Evolutionary conservation across 2,113 vertebrate genomes (phyloP), one percentile per base, ranked within the genome.

Genomic region (Marmota flaviventris): DNA sequence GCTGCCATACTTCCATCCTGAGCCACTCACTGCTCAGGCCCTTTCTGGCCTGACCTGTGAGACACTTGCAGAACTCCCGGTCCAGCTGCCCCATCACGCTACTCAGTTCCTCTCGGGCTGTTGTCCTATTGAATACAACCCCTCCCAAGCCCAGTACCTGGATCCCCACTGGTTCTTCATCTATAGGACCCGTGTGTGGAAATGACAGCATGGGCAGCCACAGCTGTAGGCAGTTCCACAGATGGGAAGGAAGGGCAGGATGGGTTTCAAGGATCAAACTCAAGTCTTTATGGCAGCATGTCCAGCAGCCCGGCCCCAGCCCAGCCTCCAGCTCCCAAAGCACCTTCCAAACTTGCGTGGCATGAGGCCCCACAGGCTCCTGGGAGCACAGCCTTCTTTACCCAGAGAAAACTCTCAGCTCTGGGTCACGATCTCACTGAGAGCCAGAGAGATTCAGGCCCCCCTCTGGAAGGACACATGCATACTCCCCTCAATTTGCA

Each of bases 171-270:
- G 4, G 1, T 11, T 86, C 61, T 4, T 48, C 12, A 37, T 8
- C 61, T 11, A 11, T 42, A 34, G 32, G 25, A 17, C 7, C 5
- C 17, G 0, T 7, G 13, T 1, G 0, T 32, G 27, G 2, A 58
- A 10, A 13, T 3, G 32, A 4, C 0, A 8, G 65, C n/a, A 5
- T 39, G 1, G 24, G 0, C 1, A 4, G 13, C 18, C 0, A 0
- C 67, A 70, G 34, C 12, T 0, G 29, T 2, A 5, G 42, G 12
- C 34, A 4, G 56, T 2, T 14, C 61, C 5, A 5, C 4, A 8
- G 16, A 20, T 2, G 10, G 45, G 42, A 61, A 17, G 53, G 8
- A 3, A 34, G 3, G 5, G 29, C 56, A 16, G 24, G 17, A 4
- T 2, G 34, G 24, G 9, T 6, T 58, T 72, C 3, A 32, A 14